Evolutionary conservation across 2,113 vertebrate genomes (phyloP).

Genomic region (Oreamnos americanus): DNA sequence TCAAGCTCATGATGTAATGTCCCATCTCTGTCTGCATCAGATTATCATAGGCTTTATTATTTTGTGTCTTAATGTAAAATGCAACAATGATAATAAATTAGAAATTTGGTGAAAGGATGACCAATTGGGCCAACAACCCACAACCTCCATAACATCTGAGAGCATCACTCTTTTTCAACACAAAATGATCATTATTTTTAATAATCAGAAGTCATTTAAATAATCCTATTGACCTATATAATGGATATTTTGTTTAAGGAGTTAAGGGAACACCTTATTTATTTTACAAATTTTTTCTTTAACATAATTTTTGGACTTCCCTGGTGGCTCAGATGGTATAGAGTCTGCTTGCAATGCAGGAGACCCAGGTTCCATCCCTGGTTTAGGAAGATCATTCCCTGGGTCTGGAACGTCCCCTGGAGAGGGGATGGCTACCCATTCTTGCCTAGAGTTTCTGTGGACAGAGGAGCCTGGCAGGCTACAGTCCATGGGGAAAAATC

Average conservation of each 20-base stretch:
- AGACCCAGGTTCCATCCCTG: not conserved
- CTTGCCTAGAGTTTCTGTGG: not conserved
- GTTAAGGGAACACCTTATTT: not conserved
- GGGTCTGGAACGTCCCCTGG: not conserved
- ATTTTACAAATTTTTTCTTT: not conserved
- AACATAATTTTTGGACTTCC: not conserved
- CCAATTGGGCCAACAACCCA: not conserved
- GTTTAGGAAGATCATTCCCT: not conserved
- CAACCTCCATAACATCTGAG: not conserved
- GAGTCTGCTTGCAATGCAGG: not conserved
- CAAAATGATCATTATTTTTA: not conserved
- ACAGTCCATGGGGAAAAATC: not conserved
- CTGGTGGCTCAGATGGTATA: not conserved
- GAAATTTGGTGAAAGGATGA: not conserved
- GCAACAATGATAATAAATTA: not conserved
- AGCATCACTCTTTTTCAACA: not conserved
- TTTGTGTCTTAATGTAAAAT: not conserved
- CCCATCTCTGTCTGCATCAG: not conserved
- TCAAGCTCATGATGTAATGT: not conserved
- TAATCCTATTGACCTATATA: not conserved
- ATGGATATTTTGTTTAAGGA: not conserved
- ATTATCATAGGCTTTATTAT: not conserved
- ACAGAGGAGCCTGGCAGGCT: not conserved
- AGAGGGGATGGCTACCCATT: not conserved
- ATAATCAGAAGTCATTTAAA: not conserved